phyloP scores from a whole-genome alignment of 2,888 invertebrate species.

The Blera fallax region DNA sequence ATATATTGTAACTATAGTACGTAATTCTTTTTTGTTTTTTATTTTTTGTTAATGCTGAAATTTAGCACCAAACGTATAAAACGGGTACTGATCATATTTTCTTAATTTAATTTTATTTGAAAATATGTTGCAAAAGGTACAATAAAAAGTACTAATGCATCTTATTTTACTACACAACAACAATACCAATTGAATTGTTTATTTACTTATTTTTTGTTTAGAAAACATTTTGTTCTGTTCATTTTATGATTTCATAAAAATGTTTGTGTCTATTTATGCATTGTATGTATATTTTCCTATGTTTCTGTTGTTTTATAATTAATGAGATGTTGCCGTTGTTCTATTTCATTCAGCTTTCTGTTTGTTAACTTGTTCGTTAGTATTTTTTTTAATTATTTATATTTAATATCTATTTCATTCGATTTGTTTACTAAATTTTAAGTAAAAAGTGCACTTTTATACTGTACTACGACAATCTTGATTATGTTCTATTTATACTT shows the following conservation, averaged over 20 bases:
- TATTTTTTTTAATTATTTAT: neutral
- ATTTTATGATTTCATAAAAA: neutral
- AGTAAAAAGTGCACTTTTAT: conserved; percentile 68
- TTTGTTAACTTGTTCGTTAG: neutral
- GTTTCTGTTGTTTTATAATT: neutral
- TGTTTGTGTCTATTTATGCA: neutral
- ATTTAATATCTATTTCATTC: conserved; percentile 27
- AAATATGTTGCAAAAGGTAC: conserved; percentile 2
- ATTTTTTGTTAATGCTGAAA: neutral
- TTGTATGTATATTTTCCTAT: conserved; percentile 10
- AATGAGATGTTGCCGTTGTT: conserved; percentile 7
- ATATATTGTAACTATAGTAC: neutral
- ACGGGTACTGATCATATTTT: neutral
- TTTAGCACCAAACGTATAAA: conserved; percentile 2
- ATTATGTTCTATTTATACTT: conserved; percentile 47
- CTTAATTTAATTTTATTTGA: neutral
- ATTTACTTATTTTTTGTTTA: conserved; percentile 5
- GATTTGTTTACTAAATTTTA: conserved; percentile 43
- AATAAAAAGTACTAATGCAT: conserved; percentile 6
- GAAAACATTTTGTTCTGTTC: neutral
- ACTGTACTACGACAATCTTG: conserved; percentile 56
- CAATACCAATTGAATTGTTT: conserved; percentile 27
- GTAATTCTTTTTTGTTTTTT: neutral
- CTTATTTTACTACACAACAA: conserved; percentile 17
- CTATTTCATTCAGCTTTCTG: conserved; percentile 1